Conservation (phyloP, 2,888 invertebrate species). For the Drosophila nigricruria region DNA sequence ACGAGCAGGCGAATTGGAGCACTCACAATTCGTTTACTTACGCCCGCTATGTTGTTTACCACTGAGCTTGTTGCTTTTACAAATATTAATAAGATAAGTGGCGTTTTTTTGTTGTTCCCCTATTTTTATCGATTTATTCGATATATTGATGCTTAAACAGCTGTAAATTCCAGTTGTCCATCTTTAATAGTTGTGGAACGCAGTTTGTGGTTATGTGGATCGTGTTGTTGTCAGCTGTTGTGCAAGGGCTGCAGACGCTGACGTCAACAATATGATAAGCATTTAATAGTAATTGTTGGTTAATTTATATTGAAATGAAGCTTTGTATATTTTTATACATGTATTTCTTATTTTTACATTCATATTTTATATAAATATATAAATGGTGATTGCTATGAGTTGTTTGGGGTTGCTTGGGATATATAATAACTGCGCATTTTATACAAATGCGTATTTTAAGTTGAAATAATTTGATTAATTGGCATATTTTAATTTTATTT, state of each 20-base stretch:
- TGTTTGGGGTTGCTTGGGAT: not conserved
- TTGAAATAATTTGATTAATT: too few species aligned
- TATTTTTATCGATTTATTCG: slow-evolving; percentile 23
- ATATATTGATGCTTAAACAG: slow-evolving; percentile 28
- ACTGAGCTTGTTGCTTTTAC: slow-evolving; percentile 29
- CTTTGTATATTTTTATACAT: not conserved
- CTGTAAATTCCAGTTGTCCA: slow-evolving; percentile 22
- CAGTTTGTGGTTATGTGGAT: slow-evolving; percentile 7
- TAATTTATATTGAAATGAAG: too few species aligned
- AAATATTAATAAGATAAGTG: slow-evolving; percentile 32
- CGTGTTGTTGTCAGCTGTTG: slow-evolving; percentile 22
- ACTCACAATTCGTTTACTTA: slow-evolving; percentile 20
- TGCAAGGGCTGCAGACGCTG: slow-evolving; percentile 14
- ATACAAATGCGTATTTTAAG: not conserved
- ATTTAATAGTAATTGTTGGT: too few species aligned
- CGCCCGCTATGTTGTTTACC: slow-evolving; percentile 20
- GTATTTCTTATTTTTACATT: not conserved
- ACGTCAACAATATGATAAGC: not conserved
- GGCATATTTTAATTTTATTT: too few species aligned
- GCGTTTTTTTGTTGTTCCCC: slow-evolving; percentile 27
- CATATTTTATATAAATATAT: not conserved
- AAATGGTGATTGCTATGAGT: not conserved
- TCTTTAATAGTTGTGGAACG: slow-evolving; percentile 5
- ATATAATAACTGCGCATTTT: not conserved
- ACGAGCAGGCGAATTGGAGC: slow-evolving; percentile 1